Conservation (phyloP, 2,797 vertebrate genomes). For the Myiotriccus ornatus region DNA sequence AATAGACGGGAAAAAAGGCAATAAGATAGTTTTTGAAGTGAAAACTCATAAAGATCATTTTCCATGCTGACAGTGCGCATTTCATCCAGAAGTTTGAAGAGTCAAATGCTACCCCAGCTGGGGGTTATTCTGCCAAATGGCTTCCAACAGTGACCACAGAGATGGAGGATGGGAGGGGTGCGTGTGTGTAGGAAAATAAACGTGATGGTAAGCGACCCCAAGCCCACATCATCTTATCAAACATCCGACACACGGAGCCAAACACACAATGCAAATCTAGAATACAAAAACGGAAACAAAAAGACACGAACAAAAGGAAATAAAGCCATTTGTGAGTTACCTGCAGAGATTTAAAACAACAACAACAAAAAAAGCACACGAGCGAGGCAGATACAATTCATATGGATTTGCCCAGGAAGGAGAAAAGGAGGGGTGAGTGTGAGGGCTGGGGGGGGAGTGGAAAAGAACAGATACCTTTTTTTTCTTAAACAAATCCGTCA, state of each 20-base stretch:
- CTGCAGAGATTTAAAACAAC: conserved; percentile 78
- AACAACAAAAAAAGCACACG: conserved; percentile 61
- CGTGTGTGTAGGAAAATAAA: conserved; percentile 56
- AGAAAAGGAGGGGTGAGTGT: conserved; percentile 70
- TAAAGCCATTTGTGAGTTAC: conserved; percentile 76
- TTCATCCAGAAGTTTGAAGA: conserved; percentile 84
- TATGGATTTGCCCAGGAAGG: conserved; percentile 75
- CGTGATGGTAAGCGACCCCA: conserved; percentile 70
- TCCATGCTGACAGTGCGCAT: conserved; percentile 86
- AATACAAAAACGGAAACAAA: conserved; percentile 73
- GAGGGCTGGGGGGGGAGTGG: conserved; percentile 1
- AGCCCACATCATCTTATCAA: conserved; percentile 71
- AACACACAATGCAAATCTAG: conserved; percentile 68
- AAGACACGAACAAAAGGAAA: conserved; percentile 53
- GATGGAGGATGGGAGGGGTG: conserved; percentile 75
- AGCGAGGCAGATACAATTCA: conserved; percentile 75
- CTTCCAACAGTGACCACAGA: conserved; percentile 88
- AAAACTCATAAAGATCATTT: conserved; percentile 81
- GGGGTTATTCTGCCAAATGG: conserved; percentile 86
- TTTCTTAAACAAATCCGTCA: conserved; percentile 75
- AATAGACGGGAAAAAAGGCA: conserved; percentile 48
- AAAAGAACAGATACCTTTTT: conserved; percentile 73
- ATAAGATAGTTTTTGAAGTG: conserved; percentile 68
- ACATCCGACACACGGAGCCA: conserved; percentile 64
- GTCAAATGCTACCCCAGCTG: conserved; percentile 86